These are phyloP conservation scores for Drosophila leonis DNA, from an alignment of 2,888 invertebrate genomes.

Conservation along the genomic window DNA sequence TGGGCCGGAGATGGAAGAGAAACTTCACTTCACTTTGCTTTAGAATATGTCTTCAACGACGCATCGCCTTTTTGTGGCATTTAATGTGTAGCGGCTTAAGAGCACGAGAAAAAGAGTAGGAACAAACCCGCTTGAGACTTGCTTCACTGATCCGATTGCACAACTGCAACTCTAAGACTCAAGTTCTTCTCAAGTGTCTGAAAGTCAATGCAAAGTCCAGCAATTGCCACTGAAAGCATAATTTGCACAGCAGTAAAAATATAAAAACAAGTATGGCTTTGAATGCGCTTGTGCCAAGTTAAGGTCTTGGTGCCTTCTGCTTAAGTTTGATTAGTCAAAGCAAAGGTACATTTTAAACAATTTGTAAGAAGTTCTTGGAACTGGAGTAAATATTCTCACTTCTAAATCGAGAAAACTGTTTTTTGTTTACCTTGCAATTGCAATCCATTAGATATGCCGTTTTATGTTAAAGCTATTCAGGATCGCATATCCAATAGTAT, in stretches of 20 bases:
- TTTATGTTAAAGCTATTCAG: too few relatives aligned
- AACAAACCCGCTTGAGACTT: conserved; percentile 42
- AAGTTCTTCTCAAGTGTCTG: conserved; percentile 15
- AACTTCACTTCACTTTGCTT: conserved; percentile 24
- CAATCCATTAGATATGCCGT: too few relatives aligned
- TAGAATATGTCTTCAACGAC: conserved; percentile 25
- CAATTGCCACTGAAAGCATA: conserved; percentile 56
- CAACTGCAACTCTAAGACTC: conserved; percentile 9
- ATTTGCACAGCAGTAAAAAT: conserved; percentile 36
- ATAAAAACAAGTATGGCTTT: conserved; percentile 4
- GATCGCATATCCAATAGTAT: too few relatives aligned
- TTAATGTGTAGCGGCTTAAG: conserved; percentile 60
- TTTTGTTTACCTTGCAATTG: too few relatives aligned
- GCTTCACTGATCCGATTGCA: conserved; percentile 9
- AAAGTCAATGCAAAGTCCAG: conserved; percentile 29
- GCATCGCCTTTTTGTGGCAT: conserved; percentile 68
- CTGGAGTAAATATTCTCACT: too few relatives aligned
- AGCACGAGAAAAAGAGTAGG: conserved; percentile 34
- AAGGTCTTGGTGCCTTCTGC: conserved; percentile 35
- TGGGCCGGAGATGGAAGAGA: conserved; percentile 49
- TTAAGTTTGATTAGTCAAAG: conserved; percentile 28
- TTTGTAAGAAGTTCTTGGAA: not conserved
- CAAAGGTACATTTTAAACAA: not conserved
- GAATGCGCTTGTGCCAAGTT: conserved; percentile 31
- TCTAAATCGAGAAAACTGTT: too few relatives aligned